A percentile compares a stretch with the other conserved stretches of the same genome.
Evolutionary conservation across 2,113 vertebrate species (phyloP).

Genomic region (Oreochromis tanganicae): DNA sequence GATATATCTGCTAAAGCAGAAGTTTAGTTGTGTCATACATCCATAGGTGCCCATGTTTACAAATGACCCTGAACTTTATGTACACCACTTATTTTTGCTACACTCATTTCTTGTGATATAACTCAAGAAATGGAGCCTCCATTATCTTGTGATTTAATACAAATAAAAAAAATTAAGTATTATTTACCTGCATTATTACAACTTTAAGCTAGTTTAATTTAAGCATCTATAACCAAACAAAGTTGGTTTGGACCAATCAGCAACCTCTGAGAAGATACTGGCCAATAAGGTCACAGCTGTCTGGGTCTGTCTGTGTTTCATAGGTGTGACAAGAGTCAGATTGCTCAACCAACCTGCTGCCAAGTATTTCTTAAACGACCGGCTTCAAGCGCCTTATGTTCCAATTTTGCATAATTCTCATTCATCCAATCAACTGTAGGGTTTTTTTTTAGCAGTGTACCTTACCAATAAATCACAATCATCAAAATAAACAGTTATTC

Average conservation of each 20-base stretch:
- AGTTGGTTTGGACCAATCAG: neutral
- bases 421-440: neutral
- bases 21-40: neutral
- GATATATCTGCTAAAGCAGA: neutral
- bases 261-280: neutral
- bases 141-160: neutral
- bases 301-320: neutral
- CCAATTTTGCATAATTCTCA: neutral
- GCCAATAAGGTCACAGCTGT: neutral
- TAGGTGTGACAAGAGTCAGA: neutral
- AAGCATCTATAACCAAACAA: neutral
- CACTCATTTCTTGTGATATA: neutral
- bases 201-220: neutral
- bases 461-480: neutral
- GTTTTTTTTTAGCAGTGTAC: neutral
- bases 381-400: neutral
- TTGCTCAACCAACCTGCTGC: neutral
- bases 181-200: neutral
- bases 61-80: neutral
- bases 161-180: fast-evolving
- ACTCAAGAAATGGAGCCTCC: neutral
- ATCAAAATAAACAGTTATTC: neutral
- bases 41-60: neutral
- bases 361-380: neutral
- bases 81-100: neutral